phyloP scores from a whole-genome alignment of 2,888 invertebrate species.

The Drosophila fulvimacula region DNA sequence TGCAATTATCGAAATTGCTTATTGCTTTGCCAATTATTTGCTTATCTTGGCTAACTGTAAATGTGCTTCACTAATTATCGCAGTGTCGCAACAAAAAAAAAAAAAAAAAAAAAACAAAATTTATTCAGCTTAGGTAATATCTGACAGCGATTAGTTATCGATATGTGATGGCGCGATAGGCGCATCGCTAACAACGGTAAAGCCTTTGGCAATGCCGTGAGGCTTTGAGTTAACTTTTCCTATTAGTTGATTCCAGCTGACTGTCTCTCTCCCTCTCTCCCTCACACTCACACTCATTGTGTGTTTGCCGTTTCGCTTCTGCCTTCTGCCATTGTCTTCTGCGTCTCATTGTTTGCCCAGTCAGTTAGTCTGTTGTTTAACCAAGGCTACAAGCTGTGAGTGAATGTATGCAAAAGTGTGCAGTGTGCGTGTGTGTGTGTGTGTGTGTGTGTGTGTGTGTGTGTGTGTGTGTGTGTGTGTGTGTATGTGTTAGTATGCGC shows the following conservation, averaged over 20 bases:
- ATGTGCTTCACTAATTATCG: slow-evolving; percentile 10
- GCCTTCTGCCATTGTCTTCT: slow-evolving; percentile 6
- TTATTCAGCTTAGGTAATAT: background rate
- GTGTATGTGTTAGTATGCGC: slow-evolving; percentile 12
- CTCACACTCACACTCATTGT: too few relatives aligned
- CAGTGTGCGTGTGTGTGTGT: too few relatives aligned
- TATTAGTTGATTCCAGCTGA: background rate
- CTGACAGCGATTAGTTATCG: slow-evolving; percentile 3
- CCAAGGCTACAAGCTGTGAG: slow-evolving; percentile 41
- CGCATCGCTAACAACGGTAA: background rate
- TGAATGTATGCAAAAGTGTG: slow-evolving; percentile 20
- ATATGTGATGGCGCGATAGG: background rate
- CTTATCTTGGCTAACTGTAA: slow-evolving; percentile 15
- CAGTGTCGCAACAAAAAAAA: background rate
- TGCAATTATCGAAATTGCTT: slow-evolving; percentile 55
- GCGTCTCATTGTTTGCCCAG: slow-evolving; percentile 29
- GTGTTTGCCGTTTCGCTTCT: background rate
- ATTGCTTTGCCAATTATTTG: slow-evolving; percentile 39
- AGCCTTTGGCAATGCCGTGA: background rate
- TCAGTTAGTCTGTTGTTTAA: slow-evolving; percentile 48
- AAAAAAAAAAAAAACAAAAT: too few relatives aligned
- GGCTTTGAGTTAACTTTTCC: slow-evolving; percentile 2
- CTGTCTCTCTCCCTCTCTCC: too few relatives aligned
- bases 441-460: slow-evolving; percentile 1
- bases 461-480: slow-evolving; percentile 14